Evolutionary conservation across 2,888 invertebrate genomes (phyloP), one percentile per base, ranked within the genome.

Genomic region (Yponomeuta malinellus): DNA sequence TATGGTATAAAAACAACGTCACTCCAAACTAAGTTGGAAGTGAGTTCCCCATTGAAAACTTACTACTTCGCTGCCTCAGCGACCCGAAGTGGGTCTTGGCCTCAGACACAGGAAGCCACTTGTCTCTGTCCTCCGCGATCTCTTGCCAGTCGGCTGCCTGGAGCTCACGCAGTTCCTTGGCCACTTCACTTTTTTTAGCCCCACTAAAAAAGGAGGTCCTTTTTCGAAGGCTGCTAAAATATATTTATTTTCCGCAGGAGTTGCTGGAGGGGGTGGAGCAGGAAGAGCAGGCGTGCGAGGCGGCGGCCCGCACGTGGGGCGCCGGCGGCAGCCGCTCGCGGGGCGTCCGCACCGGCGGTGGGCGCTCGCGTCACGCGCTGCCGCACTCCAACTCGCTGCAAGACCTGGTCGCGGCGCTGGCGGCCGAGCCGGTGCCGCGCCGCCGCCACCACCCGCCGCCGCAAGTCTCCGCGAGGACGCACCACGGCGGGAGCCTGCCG

Each of bases 191-290:
- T 23, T 23, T 23, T 23, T 23, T 23, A 23, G 23, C 23, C 23
- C 23, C 23, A 23, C 23, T 23, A 23, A 23, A 1, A 23, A 23
- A 23, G 23, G 23, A 23, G 23, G 1, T 23, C 23, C 23, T 23
- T 23, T 23, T 23, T 23, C 23, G 23, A 23, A 23, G 1, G 0
- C 23, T 23, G 23, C 23, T 23, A 23, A 23, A 23, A 23, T 23
- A 23, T 23, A 23, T 23, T 23, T 1, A 23, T 23, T 59, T 10
- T 12, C 15, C 59, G 15, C 37, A 96, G 96, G 94, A 96, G 89
- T 92, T 96, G 81, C 91, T 97, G 75, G 94, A 95, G 81, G 94
- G 96, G 83, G 96, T 95, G 75, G 96, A 96, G 85, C 95, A 95
- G 80, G 95, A 96, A 86, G 95, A 96, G 81, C 93, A 94, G 74